Conservation (phyloP, 1,140 invertebrate species). For the Phortica variegata region DNA sequence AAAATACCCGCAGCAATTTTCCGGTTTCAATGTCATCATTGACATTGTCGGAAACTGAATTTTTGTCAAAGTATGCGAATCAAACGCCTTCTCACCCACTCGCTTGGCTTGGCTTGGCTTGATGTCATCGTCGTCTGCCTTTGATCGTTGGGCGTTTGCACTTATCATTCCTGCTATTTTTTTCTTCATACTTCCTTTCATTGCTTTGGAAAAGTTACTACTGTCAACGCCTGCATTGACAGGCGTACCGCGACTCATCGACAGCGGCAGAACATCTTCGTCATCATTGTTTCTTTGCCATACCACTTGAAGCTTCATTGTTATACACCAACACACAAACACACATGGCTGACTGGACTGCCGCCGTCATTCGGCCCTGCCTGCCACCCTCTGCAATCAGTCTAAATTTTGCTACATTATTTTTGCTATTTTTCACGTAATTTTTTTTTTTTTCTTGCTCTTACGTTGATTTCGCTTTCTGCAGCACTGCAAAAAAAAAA, state of each 20-base stretch:
- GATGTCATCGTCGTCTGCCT: constrained; percentile 37
- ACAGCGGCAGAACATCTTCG: background rate
- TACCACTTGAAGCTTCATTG: too few relatives aligned
- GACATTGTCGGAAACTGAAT: constrained; percentile 29
- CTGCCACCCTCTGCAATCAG: background rate
- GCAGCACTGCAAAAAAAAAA: constrained; percentile 9
- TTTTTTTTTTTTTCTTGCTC: constrained; percentile 20
- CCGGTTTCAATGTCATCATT: constrained; percentile 49
- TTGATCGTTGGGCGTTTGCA: constrained; percentile 40
- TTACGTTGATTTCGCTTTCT: constrained; percentile 3
- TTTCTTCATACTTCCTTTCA: background rate
- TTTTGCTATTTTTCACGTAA: constrained; percentile 26
- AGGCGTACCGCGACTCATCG: background rate
- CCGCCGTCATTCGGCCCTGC: too few relatives aligned
- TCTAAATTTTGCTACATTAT: constrained; percentile 9
- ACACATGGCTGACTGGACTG: too few relatives aligned
- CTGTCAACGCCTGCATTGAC: constrained; percentile 30
- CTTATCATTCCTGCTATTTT: constrained; percentile 36
- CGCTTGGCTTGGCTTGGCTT: constrained; percentile 4
- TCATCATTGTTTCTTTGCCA: too few relatives aligned
- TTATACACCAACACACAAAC: too few relatives aligned
- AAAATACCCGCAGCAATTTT: constrained; percentile 54
- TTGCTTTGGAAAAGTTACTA: constrained; percentile 14
- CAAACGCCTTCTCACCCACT: constrained; percentile 10
- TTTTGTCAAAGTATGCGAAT: background rate